Conservation (phyloP, 2,797 vertebrate species). For the Oreortyx pictus region DNA sequence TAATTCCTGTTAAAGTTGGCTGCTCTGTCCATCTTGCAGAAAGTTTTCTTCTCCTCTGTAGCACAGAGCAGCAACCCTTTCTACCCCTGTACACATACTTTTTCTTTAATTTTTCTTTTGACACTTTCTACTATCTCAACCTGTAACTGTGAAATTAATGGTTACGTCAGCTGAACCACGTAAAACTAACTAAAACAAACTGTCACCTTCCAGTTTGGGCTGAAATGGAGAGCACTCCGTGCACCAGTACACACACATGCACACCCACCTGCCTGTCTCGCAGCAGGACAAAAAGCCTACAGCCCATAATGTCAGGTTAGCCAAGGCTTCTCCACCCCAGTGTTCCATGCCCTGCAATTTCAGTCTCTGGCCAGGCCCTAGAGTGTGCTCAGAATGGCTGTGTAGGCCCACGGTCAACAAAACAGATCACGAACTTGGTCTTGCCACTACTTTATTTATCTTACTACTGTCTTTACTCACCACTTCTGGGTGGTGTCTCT, state of each 20-base stretch:
- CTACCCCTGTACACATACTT: background rate
- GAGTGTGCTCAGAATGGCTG: background rate
- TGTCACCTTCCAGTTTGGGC: background rate
- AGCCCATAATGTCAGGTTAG: background rate
- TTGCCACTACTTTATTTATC: constrained; percentile 22
- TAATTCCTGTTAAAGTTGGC: background rate
- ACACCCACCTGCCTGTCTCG: background rate
- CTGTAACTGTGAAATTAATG: constrained; percentile 35
- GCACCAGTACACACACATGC: background rate
- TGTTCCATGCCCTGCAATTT: background rate
- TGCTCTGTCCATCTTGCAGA: background rate
- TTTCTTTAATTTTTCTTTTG: constrained; percentile 2
- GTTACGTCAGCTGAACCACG: constrained; percentile 29
- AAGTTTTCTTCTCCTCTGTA: background rate
- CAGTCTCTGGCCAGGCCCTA: background rate
- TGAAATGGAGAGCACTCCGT: background rate
- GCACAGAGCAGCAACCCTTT: background rate
- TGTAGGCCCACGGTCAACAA: background rate
- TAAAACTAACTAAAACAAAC: constrained; percentile 36
- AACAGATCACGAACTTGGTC: background rate
- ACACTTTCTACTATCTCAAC: constrained; percentile 14
- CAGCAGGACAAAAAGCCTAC: background rate
- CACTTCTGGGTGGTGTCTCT: background rate
- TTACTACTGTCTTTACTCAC: constrained; percentile 26
- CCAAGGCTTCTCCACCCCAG: background rate